These are phyloP conservation scores for Caenorhabditis inopinata DNA, from an alignment of 1,140 invertebrate species.

Conservation along the genomic window DNA sequence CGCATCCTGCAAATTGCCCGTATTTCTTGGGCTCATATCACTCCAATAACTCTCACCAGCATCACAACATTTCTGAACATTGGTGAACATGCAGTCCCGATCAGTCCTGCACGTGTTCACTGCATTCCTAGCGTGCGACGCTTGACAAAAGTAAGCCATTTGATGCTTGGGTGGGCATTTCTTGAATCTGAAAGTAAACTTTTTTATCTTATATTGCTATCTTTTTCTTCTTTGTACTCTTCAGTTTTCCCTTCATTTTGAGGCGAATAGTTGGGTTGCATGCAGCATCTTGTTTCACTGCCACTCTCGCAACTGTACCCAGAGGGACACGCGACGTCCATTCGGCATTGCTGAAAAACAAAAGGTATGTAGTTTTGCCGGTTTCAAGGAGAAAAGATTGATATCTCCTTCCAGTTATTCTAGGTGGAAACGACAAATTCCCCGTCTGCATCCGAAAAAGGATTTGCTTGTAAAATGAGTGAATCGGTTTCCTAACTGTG, in stretches of 20 bases:
- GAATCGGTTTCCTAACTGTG: no score
- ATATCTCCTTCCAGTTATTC: conserved; percentile 23
- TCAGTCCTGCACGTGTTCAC: not conserved
- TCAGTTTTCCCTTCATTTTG: not conserved
- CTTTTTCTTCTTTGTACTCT: not conserved
- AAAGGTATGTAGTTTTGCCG: conserved; percentile 7
- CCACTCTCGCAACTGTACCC: conserved; percentile 13
- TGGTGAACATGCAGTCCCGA: not conserved
- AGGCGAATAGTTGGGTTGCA: conserved; percentile 3
- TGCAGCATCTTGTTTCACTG: conserved; percentile 4
- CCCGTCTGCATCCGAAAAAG: not conserved
- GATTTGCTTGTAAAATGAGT: conserved; percentile 9
- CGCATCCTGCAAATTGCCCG: conserved; percentile 11
- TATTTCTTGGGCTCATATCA: not conserved
- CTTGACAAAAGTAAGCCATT: conserved; percentile 6
- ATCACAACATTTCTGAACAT: conserved; percentile 19
- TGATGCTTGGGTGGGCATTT: not conserved
- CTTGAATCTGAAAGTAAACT: not conserved
- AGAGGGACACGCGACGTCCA: conserved; percentile 18
- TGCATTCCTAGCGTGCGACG: not conserved
- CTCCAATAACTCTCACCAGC: not conserved
- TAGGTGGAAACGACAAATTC: conserved; percentile 17
- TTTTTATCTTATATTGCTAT: not conserved
- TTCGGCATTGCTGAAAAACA: conserved; percentile 13
- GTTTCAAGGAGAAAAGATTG: not conserved